Evolutionary conservation across 2,113 vertebrate genomes (phyloP).

Genomic region (Riparia riparia): DNA sequence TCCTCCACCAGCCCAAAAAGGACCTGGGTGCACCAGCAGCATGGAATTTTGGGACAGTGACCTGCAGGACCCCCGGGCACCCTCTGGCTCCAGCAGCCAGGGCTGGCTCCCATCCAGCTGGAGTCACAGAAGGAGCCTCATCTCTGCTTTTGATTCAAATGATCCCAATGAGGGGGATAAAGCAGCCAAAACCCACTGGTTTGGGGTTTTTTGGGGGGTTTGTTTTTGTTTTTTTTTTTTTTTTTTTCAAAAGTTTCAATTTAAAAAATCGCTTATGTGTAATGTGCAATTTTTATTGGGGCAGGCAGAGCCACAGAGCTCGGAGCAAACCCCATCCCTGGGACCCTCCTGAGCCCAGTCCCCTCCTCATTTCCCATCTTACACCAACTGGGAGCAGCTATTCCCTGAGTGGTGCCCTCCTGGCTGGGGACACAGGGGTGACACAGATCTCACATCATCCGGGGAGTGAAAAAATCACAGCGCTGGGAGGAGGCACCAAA

Average conservation of each 20-base stretch:
- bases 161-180: conserved; percentile 3
- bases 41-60: neutral
- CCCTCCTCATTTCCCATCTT: neutral
- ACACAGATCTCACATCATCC: accelerated
- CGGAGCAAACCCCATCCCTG: neutral
- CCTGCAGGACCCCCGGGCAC: neutral
- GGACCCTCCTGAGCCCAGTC: neutral
- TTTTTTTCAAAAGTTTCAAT: neutral
- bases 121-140: neutral
- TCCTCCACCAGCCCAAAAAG: accelerated
- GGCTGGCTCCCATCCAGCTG: neutral
- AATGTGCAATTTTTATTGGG: neutral
- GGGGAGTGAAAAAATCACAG: accelerated
- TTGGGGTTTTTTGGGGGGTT: neutral
- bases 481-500: neutral
- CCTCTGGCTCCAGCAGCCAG: neutral
- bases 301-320: neutral
- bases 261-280: neutral
- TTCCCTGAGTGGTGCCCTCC: neutral
- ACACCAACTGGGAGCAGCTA: neutral
- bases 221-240: too few relatives aligned
- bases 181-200: conserved; percentile 37
- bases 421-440: neutral
- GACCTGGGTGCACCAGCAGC: accelerated
- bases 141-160: conserved; percentile 51